phyloP scores from a whole-genome alignment of 2,797 vertebrate genomes.

The Rhabdophis nuchalis region DNA sequence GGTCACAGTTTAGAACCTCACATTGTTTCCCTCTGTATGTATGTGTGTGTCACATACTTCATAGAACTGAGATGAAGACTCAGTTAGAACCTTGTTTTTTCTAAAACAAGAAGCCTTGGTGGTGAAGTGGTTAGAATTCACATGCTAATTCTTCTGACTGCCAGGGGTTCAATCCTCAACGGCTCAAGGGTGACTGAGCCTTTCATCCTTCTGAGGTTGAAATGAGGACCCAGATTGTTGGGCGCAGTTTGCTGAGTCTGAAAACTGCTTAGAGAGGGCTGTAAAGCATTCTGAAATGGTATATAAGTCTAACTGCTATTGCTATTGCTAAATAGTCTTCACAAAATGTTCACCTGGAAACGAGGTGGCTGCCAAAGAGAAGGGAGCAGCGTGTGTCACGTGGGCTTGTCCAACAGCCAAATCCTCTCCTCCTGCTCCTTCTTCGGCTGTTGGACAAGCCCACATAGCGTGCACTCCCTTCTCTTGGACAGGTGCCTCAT shows the following conservation, averaged over 20 bases:
- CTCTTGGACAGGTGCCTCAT: too few species aligned
- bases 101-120: background rate
- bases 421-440: too few species aligned
- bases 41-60: background rate
- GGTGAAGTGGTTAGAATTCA: background rate
- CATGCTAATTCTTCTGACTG: background rate
- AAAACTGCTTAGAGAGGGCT: background rate
- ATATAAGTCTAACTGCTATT: too few species aligned
- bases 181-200: background rate
- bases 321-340: background rate
- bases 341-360: too few species aligned
- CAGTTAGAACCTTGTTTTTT: background rate
- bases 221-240: background rate
- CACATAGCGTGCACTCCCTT: too few species aligned
- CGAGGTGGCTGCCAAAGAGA: too few species aligned
- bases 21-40: background rate
- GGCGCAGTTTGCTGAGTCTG: background rate
- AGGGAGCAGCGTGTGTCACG: too few species aligned
- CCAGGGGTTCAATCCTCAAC: background rate
- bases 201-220: background rate
- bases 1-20: background rate
- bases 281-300: background rate
- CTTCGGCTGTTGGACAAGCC: too few species aligned
- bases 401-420: too few species aligned
- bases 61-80: background rate